phyloP scores from a whole-genome alignment of 2,797 vertebrate species.

The Masticophis lateralis region DNA sequence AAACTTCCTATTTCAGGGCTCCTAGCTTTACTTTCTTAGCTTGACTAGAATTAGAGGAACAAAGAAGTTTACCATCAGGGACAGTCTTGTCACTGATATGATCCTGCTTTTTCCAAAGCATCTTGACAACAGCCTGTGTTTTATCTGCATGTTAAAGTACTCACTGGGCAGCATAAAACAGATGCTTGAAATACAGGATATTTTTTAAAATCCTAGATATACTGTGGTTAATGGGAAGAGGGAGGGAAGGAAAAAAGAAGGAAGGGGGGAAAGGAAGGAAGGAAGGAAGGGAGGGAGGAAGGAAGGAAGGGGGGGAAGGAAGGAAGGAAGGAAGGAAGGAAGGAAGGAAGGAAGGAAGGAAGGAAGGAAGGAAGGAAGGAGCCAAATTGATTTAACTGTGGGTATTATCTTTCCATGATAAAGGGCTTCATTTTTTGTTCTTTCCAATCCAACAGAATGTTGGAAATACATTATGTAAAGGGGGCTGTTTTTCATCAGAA shows the following conservation, averaged over 20 bases:
- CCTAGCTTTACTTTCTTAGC: not conserved
- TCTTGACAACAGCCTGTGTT: not conserved
- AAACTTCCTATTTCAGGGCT: not conserved
- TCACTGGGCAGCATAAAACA: not conserved
- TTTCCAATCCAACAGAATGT: not conserved
- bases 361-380: not conserved
- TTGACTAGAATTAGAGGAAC: not conserved
- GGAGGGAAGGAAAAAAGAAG: rapidly evolving
- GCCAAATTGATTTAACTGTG: not conserved
- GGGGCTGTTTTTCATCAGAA: not conserved
- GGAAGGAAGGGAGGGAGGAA: rapidly evolving
- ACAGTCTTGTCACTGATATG: not conserved
- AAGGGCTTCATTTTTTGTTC: not conserved
- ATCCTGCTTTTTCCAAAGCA: not conserved
- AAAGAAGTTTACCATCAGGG: not conserved
- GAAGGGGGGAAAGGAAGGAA: rapidly evolving
- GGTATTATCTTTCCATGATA: not conserved
- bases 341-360: too few relatives aligned
- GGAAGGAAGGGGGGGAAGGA: not conserved
- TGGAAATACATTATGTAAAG: not conserved
- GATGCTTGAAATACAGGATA: not conserved
- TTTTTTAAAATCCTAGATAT: not conserved
- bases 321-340: too few relatives aligned
- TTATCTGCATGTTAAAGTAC: not conserved
- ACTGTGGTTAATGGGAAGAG: not conserved